Conservation (phyloP, 2,113 vertebrate species). For the Rattus rattus region DNA sequence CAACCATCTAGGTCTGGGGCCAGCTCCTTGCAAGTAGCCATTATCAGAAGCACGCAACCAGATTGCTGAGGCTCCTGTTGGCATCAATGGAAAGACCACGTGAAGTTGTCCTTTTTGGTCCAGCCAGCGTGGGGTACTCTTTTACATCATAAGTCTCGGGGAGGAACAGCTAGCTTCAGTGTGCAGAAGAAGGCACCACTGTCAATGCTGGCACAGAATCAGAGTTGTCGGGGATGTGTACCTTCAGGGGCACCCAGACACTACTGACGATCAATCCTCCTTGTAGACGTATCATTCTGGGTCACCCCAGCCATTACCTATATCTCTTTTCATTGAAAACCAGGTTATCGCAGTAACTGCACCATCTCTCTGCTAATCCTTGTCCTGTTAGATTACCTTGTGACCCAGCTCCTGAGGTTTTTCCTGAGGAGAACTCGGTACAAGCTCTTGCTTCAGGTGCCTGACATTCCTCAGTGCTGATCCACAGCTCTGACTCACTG, state of each 20-base stretch:
- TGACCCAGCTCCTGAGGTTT: background rate
- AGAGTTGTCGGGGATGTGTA: background rate
- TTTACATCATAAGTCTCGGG: background rate
- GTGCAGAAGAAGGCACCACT: background rate
- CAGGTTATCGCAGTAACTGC: background rate
- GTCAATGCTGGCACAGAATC: background rate
- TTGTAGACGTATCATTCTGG: rapidly evolving
- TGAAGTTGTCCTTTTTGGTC: background rate
- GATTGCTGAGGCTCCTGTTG: constrained; percentile 64
- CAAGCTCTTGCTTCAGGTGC: background rate
- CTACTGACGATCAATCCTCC: background rate
- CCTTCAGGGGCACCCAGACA: background rate
- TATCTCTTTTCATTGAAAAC: background rate
- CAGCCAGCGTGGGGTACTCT: background rate
- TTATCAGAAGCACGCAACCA: constrained; percentile 48
- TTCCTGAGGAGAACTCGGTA: constrained; percentile 42
- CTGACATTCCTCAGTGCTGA: constrained; percentile 39
- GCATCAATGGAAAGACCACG: background rate
- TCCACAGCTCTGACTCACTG: background rate
- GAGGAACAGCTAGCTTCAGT: background rate
- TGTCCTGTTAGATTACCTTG: background rate
- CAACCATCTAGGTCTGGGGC: background rate
- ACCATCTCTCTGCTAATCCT: constrained; percentile 25
- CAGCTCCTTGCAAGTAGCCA: constrained; percentile 57
- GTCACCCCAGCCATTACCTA: background rate